Evolutionary conservation across 1,140 invertebrate genomes (phyloP).

Genomic region (Drosophila ohnishii): DNA sequence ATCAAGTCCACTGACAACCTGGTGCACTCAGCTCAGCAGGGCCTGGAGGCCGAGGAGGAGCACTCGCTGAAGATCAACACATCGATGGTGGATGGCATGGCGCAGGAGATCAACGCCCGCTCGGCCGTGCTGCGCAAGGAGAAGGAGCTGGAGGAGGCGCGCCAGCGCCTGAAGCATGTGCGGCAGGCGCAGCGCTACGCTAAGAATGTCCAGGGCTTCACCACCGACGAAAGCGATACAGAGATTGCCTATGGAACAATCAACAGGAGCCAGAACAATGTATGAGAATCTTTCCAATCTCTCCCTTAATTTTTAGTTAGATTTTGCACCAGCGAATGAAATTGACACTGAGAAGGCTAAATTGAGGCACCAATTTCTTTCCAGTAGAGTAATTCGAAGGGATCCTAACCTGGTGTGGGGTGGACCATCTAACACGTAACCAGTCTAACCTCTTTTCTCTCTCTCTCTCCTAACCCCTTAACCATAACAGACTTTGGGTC

Average conservation of each 20-base stretch:
- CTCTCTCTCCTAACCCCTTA: constrained; percentile 52
- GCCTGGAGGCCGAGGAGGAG: constrained; percentile 96
- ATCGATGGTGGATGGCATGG: constrained; percentile 96
- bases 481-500: constrained; percentile 77
- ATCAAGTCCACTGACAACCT: constrained; percentile 98
- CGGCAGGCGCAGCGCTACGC: constrained; percentile 93
- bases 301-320: constrained; percentile 22
- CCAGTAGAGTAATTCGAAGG: constrained; percentile 14
- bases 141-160: constrained; percentile 95
- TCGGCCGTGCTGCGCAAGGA: constrained; percentile 96
- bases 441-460: constrained; percentile 65
- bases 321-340: constrained; percentile 40
- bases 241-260: constrained; percentile 79
- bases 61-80: constrained; percentile 94
- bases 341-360: constrained; percentile 61
- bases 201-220: constrained; percentile 84
- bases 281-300: constrained; percentile 54
- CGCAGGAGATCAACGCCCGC: constrained; percentile 95
- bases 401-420: constrained; percentile 58
- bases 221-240: constrained; percentile 85
- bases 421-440: constrained; percentile 57
- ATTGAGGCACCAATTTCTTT: constrained; percentile 27
- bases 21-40: constrained; percentile 96
- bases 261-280: constrained; percentile 81
- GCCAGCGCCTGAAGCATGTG: constrained; percentile 93